These are phyloP conservation scores for Caenorhabditis panamensis DNA, from an alignment of 2,888 invertebrate species.

Conservation along the genomic window DNA sequence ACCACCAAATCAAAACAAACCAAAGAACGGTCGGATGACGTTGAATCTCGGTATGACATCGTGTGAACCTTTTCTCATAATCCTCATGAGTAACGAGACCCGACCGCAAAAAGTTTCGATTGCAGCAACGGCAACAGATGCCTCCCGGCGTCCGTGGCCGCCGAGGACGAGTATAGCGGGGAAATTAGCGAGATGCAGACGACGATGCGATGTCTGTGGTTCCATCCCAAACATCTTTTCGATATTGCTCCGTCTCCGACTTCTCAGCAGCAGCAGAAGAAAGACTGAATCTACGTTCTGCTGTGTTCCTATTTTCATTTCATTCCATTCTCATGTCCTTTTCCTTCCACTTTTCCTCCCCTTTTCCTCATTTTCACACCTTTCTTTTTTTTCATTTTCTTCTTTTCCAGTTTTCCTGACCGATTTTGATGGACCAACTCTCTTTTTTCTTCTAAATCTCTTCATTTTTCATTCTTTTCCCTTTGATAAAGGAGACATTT, in stretches of 20 bases:
- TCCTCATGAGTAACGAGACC: too few relatives aligned
- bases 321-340: constrained; percentile 33
- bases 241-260: constrained; percentile 24
- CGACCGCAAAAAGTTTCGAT: neutral
- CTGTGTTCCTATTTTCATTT: too few relatives aligned
- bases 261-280: neutral
- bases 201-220: constrained; percentile 47
- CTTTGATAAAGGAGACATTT: too few relatives aligned
- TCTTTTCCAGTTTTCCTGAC: too few relatives aligned
- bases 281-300: constrained; percentile 7
- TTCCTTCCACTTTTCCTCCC: neutral
- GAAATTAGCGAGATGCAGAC: constrained; percentile 37
- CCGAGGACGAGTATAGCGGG: constrained; percentile 25
- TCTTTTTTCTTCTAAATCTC: neutral
- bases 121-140: constrained; percentile 48
- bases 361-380: neutral
- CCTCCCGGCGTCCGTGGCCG: too few relatives aligned
- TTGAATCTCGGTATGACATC: constrained; percentile 28
- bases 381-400: too few relatives aligned
- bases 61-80: too few relatives aligned
- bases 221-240: constrained; percentile 60
- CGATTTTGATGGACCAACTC: neutral
- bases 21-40: constrained; percentile 41
- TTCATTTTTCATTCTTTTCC: too few relatives aligned
- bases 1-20: constrained; percentile 14